These are phyloP conservation scores for Falco cherrug DNA, from an alignment of 2,797 vertebrate genomes.

Conservation along the genomic window DNA sequence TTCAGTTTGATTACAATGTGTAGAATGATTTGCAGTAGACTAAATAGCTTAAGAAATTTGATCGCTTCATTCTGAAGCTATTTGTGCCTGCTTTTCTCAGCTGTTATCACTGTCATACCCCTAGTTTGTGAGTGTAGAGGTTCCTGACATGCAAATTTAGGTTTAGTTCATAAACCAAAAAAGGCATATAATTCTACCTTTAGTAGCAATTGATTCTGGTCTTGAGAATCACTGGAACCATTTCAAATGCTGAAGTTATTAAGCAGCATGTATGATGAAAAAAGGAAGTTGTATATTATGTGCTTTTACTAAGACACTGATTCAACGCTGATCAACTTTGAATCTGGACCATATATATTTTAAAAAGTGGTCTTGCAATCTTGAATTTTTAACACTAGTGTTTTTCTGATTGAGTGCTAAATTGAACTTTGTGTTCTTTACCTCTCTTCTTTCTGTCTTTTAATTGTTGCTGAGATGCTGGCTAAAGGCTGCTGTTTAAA, in stretches of 20 bases:
- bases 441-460: not conserved
- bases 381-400: not conserved
- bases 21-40: not conserved
- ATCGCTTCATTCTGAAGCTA: not conserved
- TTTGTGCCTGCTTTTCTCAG: not conserved
- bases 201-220: not conserved
- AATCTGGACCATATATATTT: not conserved
- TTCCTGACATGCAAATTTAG: not conserved
- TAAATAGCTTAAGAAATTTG: not conserved
- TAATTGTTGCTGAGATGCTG: not conserved
- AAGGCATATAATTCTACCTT: not conserved
- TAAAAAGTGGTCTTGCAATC: not conserved
- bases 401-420: not conserved
- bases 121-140: not conserved
- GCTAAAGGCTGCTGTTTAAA: not conserved
- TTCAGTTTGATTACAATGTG: not conserved
- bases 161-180: not conserved
- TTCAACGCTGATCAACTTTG: not conserved
- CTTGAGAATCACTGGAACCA: not conserved
- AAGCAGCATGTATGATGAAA: not conserved
- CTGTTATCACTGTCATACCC: not conserved
- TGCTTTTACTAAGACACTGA: not conserved
- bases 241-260: not conserved
- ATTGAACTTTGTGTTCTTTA: not conserved
- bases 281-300: not conserved